phyloP scores from a whole-genome alignment of 2,888 invertebrate genomes.

The Plebejus melissa region DNA sequence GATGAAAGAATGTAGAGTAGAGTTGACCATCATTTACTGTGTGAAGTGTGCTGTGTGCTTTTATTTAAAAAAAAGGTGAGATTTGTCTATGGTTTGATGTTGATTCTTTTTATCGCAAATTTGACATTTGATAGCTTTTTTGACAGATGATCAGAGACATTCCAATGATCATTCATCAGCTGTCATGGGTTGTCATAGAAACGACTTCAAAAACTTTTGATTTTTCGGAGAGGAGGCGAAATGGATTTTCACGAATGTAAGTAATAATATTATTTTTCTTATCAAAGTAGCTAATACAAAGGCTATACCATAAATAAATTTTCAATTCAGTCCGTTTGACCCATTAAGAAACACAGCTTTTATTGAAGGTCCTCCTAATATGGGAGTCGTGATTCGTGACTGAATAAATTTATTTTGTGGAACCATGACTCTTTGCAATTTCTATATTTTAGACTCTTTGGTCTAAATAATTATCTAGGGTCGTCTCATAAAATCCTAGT shows the following conservation, averaged over 20 bases:
- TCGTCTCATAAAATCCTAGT: background rate
- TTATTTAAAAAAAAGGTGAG: no score
- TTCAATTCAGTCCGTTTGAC: background rate
- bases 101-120: background rate
- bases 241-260: conserved; percentile 73
- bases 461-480: background rate
- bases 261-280: conserved; percentile 41
- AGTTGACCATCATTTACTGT: no score
- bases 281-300: conserved; percentile 30
- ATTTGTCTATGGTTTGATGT: conserved; percentile 12
- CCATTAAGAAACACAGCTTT: conserved; percentile 40
- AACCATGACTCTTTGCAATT: background rate
- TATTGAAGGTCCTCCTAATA: conserved; percentile 40
- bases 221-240: conserved; percentile 68
- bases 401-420: conserved; percentile 19
- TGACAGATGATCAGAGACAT: background rate
- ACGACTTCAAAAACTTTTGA: conserved; percentile 69
- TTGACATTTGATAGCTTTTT: conserved; percentile 26
- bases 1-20: no score
- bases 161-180: conserved; percentile 42
- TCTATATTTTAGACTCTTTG: background rate
- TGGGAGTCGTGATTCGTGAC: conserved; percentile 20
- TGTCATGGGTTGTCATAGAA: conserved; percentile 79
- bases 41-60: no score
- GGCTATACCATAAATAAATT: background rate